Evolutionary conservation across 2,888 invertebrate genomes (phyloP).

Genomic region (Rotaria socialis): DNA sequence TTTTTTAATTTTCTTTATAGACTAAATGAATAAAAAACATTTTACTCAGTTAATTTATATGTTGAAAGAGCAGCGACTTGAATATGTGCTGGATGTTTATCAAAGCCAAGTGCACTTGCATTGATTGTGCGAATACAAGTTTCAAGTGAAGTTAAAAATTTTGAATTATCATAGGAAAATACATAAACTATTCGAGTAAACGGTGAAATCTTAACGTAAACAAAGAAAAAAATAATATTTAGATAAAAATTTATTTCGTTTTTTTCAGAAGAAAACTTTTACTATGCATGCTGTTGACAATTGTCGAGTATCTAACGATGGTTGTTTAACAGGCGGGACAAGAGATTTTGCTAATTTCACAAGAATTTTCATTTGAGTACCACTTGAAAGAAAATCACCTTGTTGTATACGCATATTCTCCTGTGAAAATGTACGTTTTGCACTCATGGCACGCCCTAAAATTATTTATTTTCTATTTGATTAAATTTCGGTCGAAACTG

Average conservation of each 20-base stretch:
- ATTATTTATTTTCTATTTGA: conserved; percentile 37
- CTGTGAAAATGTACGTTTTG: not conserved
- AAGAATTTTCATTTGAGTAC: conserved; percentile 19
- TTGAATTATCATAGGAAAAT: conserved; percentile 53
- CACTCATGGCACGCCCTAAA: conserved; percentile 49
- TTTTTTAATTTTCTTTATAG: not conserved
- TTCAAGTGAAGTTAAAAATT: conserved; percentile 52
- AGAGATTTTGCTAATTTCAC: conserved; percentile 19
- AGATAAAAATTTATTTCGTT: not conserved
- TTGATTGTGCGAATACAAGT: conserved; percentile 51
- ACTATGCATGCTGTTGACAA: not conserved
- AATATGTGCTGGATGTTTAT: conserved; percentile 54
- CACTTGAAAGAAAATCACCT: conserved; percentile 21
- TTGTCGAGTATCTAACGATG: not conserved
- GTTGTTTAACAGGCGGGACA: not conserved
- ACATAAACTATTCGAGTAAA: conserved; percentile 56
- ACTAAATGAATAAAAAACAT: not conserved
- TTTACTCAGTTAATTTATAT: conserved; percentile 57
- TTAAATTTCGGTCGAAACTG: conserved; percentile 48
- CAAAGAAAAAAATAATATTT: conserved; percentile 40
- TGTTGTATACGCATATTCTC: conserved; percentile 19
- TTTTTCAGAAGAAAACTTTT: not conserved
- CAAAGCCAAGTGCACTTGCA: conserved; percentile 54
- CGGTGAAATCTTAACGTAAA: conserved; percentile 52
- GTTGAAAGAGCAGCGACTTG: conserved; percentile 57